Base-by-base conservation (phyloP, 2,888 invertebrate species). In the Blera fallax region DNA sequence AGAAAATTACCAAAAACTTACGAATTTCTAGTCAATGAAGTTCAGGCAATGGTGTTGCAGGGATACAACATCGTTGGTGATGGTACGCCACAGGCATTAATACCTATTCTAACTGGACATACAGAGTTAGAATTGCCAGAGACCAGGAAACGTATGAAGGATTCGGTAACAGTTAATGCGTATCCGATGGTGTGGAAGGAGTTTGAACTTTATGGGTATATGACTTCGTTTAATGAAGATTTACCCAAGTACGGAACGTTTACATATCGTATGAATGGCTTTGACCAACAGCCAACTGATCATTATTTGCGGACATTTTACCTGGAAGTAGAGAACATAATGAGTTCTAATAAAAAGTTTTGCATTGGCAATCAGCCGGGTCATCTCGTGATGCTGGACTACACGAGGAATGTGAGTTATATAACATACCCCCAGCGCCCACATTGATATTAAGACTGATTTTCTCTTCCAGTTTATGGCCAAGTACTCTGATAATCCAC, bases 161-260 rank as follows among this genome's bases (percentile, higher is more conserved):
- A 94, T 50, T 95, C 96, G 0, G 91, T 93, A 11, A 94, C 93
- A 60, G 94, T 98, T 0, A 95, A 98, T 90, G 93, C 94, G 0
- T 96, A 96, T 93, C 97, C 97, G 0, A 96, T 98, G 93, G 94
- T 98, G 87, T 98, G 98, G 96, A 95, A 96, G 87, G 94, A 96
- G 67, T 95, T 95, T 88, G 94, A 94, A 67, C 92, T 94, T 1
- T 93, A 94, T 64, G 96, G 97, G 1, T 95, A 95, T 89, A 94
- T 95, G 27, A 96, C 97, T 1, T 96, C 96, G 0, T 98, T 96
- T 91, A 96, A 96, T 88, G 98, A 99, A 90, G 98, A 99, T 90
- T 94, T 95, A 88, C 96, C 97, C 0, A 93, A 94, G 89, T 94
- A 96, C 24, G 98, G 98, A 0, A 97, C 97, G 0, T 99, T 98